Evolutionary conservation across 2,888 invertebrate species (phyloP).

Genomic region (Ochropleura plecta): DNA sequence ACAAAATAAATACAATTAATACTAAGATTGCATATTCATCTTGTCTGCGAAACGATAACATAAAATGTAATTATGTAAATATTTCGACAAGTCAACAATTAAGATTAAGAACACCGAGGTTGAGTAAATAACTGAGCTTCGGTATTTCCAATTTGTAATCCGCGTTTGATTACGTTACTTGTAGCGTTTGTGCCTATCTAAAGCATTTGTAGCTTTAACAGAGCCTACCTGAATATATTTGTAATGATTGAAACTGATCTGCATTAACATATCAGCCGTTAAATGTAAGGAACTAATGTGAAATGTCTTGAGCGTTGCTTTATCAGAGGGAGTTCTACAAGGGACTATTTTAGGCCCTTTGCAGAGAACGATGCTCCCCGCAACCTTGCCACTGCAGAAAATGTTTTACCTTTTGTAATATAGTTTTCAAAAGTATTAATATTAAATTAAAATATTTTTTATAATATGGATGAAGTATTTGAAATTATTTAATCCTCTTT

Average conservation of each 20-base stretch:
- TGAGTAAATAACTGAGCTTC: conserved; percentile 51
- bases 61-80: conserved; percentile 64
- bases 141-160: conserved; percentile 63
- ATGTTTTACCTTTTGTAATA: neutral
- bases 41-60: conserved; percentile 56
- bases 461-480: neutral
- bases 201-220: conserved; percentile 34
- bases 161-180: conserved; percentile 47
- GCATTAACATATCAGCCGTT: conserved; percentile 6
- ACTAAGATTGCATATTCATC: conserved; percentile 51
- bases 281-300: conserved; percentile 7
- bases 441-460: neutral
- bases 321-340: conserved; percentile 21
- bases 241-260: conserved; percentile 15
- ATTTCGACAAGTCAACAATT: conserved; percentile 60
- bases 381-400: neutral
- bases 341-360: conserved; percentile 19
- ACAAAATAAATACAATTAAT: conserved; percentile 42
- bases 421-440: neutral
- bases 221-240: conserved; percentile 42
- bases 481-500: neutral
- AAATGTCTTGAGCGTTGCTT: neutral
- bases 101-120: conserved; percentile 63
- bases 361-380: neutral
- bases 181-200: conserved; percentile 45